phyloP scores from a whole-genome alignment of 2,113 vertebrate species.

The Tretioscincus oriximinensis region DNA sequence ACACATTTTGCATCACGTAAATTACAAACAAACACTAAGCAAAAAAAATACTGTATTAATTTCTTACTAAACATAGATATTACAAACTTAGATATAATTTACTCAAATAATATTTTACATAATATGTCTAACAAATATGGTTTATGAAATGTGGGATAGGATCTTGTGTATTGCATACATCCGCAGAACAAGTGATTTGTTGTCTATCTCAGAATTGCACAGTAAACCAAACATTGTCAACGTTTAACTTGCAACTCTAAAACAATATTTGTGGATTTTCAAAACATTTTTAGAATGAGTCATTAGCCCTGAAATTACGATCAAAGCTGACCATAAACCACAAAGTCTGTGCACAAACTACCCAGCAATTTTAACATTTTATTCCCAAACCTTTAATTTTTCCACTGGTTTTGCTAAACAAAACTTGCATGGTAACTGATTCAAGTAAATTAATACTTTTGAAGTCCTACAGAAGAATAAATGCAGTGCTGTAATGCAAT shows the following conservation, averaged over 20 bases:
- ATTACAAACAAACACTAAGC: too few relatives aligned
- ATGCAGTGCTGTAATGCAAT: neutral
- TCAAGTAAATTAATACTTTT: slow-evolving; percentile 41
- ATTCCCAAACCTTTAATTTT: slow-evolving; percentile 69
- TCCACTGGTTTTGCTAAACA: slow-evolving; percentile 56
- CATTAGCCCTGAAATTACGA: slow-evolving; percentile 38
- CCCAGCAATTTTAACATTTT: slow-evolving; percentile 51
- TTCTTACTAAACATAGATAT: too few relatives aligned
- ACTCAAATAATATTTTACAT: too few relatives aligned
- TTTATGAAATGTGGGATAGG: neutral
- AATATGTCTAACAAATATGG: neutral
- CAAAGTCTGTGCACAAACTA: slow-evolving; percentile 60
- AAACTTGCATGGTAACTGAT: slow-evolving; percentile 45
- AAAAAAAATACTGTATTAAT: too few relatives aligned
- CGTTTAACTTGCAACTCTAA: slow-evolving; percentile 44
- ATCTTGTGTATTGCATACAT: neutral
- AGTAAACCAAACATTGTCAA: slow-evolving; percentile 35
- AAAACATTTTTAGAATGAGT: slow-evolving; percentile 61
- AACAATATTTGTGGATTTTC: slow-evolving; percentile 68
- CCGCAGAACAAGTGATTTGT: neutral
- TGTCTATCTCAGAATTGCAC: slow-evolving; percentile 26
- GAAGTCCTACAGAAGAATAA: neutral
- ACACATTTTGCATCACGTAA: too few relatives aligned
- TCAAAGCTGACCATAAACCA: slow-evolving; percentile 65
- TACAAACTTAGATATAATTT: too few relatives aligned